These are phyloP conservation scores for Agrypnia vestita DNA, from an alignment of 1,140 invertebrate genomes.

Conservation along the genomic window DNA sequence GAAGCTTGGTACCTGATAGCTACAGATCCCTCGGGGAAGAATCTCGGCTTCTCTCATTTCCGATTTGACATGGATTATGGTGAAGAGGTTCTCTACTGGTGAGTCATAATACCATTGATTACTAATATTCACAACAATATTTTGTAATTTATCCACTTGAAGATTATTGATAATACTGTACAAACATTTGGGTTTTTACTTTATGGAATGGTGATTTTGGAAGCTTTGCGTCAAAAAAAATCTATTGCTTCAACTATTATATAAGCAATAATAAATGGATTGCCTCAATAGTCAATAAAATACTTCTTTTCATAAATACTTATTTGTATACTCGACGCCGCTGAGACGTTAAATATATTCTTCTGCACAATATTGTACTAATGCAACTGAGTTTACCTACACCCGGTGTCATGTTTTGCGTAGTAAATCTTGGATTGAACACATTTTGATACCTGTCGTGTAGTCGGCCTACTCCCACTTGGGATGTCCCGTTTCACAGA, in stretches of 20 bases:
- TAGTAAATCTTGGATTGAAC: constrained; percentile 19
- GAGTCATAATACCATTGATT: constrained; percentile 56
- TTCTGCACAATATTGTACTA: constrained; percentile 29
- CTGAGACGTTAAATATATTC: constrained; percentile 1
- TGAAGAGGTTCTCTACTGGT: constrained; percentile 71
- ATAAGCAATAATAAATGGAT: constrained; percentile 5
- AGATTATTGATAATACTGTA: constrained; percentile 29
- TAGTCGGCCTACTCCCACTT: constrained; percentile 38
- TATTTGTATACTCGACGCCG: constrained; percentile 34
- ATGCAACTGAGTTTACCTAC: background rate
- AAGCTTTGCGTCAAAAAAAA: background rate
- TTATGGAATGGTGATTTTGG: background rate
- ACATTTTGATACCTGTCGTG: background rate
- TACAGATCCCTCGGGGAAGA: constrained; percentile 69
- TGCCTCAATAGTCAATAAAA: constrained; percentile 47
- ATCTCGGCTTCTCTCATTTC: constrained; percentile 75
- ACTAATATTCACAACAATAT: background rate
- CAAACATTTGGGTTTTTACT: constrained; percentile 28
- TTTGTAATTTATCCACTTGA: background rate
- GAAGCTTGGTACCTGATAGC: constrained; percentile 82
- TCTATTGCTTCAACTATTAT: constrained; percentile 6
- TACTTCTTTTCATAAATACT: constrained; percentile 54
- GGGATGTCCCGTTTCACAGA: constrained; percentile 40
- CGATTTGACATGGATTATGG: constrained; percentile 72
- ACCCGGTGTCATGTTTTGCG: constrained; percentile 33